phyloP scores from a whole-genome alignment of 1,140 invertebrate species.

The Anastrepha obliqua region DNA sequence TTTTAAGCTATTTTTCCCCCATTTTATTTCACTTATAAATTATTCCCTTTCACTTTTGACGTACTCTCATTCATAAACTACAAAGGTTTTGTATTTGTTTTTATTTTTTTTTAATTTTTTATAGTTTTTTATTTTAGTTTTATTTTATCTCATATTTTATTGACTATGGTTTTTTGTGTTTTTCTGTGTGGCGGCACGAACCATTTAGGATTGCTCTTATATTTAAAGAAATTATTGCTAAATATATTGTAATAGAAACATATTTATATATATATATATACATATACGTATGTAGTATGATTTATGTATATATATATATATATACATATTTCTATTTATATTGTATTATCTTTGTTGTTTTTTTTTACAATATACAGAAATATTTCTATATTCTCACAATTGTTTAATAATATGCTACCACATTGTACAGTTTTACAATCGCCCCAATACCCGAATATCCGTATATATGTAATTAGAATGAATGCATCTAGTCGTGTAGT shows the following conservation, averaged over 20 bases:
- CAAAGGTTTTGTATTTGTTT: neutral
- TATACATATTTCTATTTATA: too few species aligned
- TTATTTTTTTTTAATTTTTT: neutral
- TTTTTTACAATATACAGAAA: too few species aligned
- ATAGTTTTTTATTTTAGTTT: neutral
- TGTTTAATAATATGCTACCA: neutral
- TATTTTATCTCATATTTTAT: too few species aligned
- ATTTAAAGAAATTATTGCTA: constrained; percentile 22
- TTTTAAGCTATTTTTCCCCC: neutral
- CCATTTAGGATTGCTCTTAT: constrained; percentile 45
- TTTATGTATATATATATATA: too few species aligned
- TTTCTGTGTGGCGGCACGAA: constrained; percentile 21
- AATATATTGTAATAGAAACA: neutral
- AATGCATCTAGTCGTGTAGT: neutral
- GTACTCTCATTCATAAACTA: constrained; percentile 9
- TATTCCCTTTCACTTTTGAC: neutral
- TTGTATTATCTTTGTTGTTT: neutral
- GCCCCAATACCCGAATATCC: neutral
- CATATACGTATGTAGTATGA: neutral
- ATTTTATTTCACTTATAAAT: neutral
- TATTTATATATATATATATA: neutral
- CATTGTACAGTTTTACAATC: neutral
- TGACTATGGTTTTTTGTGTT: constrained; percentile 15
- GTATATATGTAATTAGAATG: neutral
- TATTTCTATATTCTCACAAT: neutral